phyloP scores from a whole-genome alignment of 2,797 vertebrate species.

The Cirrhinus mrigala region DNA sequence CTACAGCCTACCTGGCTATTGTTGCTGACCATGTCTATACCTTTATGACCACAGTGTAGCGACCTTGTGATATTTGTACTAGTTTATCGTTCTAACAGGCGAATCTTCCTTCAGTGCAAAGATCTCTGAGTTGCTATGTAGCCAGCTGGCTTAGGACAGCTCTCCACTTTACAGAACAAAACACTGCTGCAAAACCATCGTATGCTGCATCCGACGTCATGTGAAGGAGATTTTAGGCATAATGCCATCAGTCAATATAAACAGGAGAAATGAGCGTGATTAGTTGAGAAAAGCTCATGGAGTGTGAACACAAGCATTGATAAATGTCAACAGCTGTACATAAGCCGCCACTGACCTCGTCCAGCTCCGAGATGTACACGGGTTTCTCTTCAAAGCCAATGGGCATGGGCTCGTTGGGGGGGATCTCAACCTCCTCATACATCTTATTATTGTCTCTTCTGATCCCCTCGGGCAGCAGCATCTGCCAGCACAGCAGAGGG shows the following conservation, averaged over 20 bases:
- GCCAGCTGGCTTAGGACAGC: neutral
- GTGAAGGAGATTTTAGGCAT: neutral
- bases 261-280: neutral
- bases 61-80: neutral
- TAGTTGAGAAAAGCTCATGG: conserved; percentile 9
- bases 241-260: conserved; percentile 8
- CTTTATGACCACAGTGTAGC: neutral
- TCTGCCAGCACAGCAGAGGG: conserved; percentile 72
- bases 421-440: conserved; percentile 95
- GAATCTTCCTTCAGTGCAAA: neutral
- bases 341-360: conserved; percentile 84
- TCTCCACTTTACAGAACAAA: neutral
- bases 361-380: conserved; percentile 90
- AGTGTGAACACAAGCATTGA: neutral
- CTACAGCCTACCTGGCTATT: neutral
- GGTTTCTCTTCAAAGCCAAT: conserved; percentile 92
- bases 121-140: neutral
- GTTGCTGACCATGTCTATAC: neutral
- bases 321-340: conserved; percentile 18
- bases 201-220: neutral
- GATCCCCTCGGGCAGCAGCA: conserved; percentile 93
- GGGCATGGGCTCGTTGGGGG: conserved; percentile 90
- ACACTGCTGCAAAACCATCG: neutral
- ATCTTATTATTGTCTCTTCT: conserved; percentile 92
- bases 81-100: neutral